Percentiles rank a stretch among this genome's conserved stretches.
phyloP scores from a whole-genome alignment of 2,797 vertebrate genomes.

The Malurus leucopterus region DNA sequence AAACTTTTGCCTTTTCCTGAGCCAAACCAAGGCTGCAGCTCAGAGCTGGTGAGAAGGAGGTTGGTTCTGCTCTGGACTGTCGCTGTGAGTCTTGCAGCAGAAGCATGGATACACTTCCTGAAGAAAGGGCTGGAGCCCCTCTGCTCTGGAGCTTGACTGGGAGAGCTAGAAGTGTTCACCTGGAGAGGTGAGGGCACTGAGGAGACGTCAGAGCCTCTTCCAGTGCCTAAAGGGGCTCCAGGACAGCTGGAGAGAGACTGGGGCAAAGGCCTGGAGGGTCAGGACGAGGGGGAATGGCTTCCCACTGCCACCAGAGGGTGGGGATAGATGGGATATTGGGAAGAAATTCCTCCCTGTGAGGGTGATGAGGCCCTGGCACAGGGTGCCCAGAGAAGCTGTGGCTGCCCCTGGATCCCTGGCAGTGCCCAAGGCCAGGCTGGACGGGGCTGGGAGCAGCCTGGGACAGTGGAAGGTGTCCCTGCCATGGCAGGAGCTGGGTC shows the following conservation, averaged over 20 bases:
- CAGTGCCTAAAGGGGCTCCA: background rate
- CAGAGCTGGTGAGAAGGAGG: background rate
- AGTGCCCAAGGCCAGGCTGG: background rate
- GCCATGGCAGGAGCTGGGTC: background rate
- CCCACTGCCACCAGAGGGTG: background rate
- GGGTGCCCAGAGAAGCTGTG: background rate
- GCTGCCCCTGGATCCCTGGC: background rate
- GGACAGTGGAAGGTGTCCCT: background rate
- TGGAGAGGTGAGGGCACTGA: background rate
- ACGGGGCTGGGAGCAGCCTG: fast-evolving
- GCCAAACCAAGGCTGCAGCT: background rate
- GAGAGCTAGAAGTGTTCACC: background rate
- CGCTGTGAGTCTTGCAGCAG: background rate
- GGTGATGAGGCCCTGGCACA: background rate
- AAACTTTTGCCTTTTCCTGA: background rate
- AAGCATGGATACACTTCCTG: background rate
- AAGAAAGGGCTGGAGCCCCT: background rate
- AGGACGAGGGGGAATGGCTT: background rate
- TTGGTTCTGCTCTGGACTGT: background rate
- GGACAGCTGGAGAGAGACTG: background rate
- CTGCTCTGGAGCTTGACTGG: background rate
- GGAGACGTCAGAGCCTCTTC: background rate
- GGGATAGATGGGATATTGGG: background rate
- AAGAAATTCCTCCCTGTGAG: fast-evolving
- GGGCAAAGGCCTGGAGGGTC: background rate